Base-by-base conservation (phyloP, 2,113 vertebrate species). In the Conger conger region DNA sequence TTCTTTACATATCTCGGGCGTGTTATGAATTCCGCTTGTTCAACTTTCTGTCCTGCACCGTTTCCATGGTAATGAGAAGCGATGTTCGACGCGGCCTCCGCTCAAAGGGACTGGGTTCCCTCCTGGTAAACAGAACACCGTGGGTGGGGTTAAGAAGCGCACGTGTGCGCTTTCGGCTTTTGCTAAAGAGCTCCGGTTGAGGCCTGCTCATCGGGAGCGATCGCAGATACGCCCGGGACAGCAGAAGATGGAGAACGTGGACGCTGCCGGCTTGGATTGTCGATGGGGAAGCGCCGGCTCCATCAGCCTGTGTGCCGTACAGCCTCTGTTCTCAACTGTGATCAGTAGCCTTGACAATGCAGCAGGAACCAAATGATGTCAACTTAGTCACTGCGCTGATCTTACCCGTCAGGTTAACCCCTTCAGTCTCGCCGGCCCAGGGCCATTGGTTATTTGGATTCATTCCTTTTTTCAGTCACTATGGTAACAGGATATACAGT, bases 1-100 rank as follows among this genome's bases (percentile, higher is more conserved):
- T 81, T 85, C 80, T 85, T 91, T 88, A 94, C 92, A 92, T 92
- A 92, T 92, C 91, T 92, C 33, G 89, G 89, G 88, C 84, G 87
- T 86, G 87, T 90, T 83, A 81, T 81, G 79, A 84, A 86, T 54
- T 33, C 68, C 0, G n/a, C 68, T 73, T 11, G 3, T 73, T 73
- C 27, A 73, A 7, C 68, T 33, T 63, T 63, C 57, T 33, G 68
- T 11, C 68, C 82, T 53, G 17, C 23, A 9, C 45, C 76, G 68
- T 78, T 83, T 86, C 83, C 88, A 88, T 89, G 76, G 84, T 42
- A 80, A 38, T 63, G 81, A n/a, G n/a, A 36, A 68, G 82, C 54
- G 76, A 86, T 37, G 81, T 40, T 88, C 81, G 84, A 84, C 85
- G 80, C 91, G 89, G 82, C 81, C 79, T 53, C 80, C 87, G 89